A percentile compares a stretch with the other conserved stretches of the same genome.
phyloP scores from a whole-genome alignment of 2,113 vertebrate species.

The Phylloscopus trochilus region DNA sequence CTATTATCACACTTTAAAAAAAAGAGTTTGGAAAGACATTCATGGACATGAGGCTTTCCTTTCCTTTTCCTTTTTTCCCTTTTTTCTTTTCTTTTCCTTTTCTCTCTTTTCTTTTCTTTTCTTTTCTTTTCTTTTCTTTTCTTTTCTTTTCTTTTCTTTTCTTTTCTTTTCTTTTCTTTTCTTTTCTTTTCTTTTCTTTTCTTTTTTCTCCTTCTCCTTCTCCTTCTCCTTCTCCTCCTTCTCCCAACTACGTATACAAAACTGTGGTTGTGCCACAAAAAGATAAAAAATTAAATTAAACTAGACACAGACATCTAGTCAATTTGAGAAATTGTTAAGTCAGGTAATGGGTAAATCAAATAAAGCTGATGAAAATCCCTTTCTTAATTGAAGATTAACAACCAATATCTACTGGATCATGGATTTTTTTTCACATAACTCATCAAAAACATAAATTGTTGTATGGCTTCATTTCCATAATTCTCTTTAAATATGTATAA shows the following conservation, averaged over 20 bases:
- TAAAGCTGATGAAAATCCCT: background rate
- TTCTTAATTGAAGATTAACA: background rate
- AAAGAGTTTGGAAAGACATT: background rate
- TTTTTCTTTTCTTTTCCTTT: too few relatives aligned
- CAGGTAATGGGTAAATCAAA: background rate
- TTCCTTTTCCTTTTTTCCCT: too few relatives aligned
- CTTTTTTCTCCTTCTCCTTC: too few relatives aligned
- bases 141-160: background rate
- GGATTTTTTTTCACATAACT: background rate
- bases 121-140: too few relatives aligned
- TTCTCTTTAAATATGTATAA: background rate
- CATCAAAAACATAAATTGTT: background rate
- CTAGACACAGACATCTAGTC: background rate
- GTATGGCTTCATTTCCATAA: background rate
- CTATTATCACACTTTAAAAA: background rate
- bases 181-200: too few relatives aligned
- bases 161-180: too few relatives aligned
- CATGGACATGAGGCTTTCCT: background rate
- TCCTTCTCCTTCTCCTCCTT: too few relatives aligned
- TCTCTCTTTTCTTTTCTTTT: too few relatives aligned
- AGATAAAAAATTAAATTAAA: background rate
- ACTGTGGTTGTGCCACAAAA: background rate
- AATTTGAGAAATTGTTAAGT: background rate
- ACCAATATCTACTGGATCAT: background rate
- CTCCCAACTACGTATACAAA: background rate